Percentiles rank a stretch among this genome's conserved stretches.
Conservation (phyloP, 2,797 vertebrate species). For the Acipenser oxyrinchus region DNA sequence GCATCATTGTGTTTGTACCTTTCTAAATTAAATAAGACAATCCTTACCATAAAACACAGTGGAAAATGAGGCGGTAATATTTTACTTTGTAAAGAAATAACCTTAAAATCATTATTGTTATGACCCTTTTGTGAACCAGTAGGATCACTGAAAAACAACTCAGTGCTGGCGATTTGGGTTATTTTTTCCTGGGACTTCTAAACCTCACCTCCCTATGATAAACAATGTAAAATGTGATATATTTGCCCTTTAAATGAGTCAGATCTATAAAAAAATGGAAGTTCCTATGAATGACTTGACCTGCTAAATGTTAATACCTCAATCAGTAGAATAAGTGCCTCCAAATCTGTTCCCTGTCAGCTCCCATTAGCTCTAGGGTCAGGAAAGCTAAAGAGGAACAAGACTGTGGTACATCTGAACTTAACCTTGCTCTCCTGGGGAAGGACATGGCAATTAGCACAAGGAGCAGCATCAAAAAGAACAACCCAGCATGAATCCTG, state of each 20-base stretch:
- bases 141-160: no score
- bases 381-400: conserved; percentile 46
- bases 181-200: no score
- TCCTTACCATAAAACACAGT: no score
- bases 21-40: no score
- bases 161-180: no score
- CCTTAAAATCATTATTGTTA: no score
- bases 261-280: conserved; percentile 18
- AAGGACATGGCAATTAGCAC: conserved; percentile 84
- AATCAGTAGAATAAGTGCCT: conserved; percentile 32
- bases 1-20: no score
- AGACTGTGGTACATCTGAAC: conserved; percentile 77
- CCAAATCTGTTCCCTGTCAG: conserved; percentile 54
- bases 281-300: conserved; percentile 20
- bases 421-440: conserved; percentile 69
- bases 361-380: conserved; percentile 55
- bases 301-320: conserved; percentile 31
- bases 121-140: no score
- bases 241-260: conserved; percentile 24
- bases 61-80: no score
- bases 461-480: conserved; percentile 86
- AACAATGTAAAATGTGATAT: not conserved
- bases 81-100: no score
- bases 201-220: no score
- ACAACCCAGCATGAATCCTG: conserved; percentile 81